A percentile compares a stretch with the other conserved stretches of the same genome.
phyloP scores from a whole-genome alignment of 2,888 invertebrate species.

The Thymelicus sylvestris region DNA sequence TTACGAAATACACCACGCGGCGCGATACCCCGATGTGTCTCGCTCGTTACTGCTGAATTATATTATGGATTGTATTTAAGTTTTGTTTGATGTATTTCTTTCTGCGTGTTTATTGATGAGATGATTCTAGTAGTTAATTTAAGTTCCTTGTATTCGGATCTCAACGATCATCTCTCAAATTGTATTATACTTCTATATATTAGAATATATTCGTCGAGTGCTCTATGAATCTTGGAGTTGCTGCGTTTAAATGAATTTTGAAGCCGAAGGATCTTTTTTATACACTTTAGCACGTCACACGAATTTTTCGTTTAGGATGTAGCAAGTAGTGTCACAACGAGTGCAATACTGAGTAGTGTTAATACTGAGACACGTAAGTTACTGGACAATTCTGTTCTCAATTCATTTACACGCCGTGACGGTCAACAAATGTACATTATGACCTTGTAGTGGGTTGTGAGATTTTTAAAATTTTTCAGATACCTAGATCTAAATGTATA shows the following conservation, averaged over 20 bases:
- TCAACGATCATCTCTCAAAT: slow-evolving; percentile 67
- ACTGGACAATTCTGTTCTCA: neutral
- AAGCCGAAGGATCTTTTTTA: neutral
- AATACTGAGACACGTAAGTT: neutral
- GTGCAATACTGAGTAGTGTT: neutral
- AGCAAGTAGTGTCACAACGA: neutral
- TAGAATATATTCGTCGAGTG: slow-evolving; percentile 46
- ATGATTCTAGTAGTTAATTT: slow-evolving; percentile 44
- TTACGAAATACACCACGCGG: too few relatives aligned
- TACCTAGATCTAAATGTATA: slow-evolving; percentile 27
- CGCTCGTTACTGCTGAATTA: slow-evolving; percentile 12
- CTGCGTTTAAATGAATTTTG: slow-evolving; percentile 20
- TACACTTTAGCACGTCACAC: neutral
- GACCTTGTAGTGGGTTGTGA: slow-evolving; percentile 63
- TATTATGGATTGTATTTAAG: slow-evolving; percentile 46
- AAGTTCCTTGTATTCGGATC: slow-evolving; percentile 75
- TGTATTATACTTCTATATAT: slow-evolving; percentile 57
- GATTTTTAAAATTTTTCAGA: slow-evolving; percentile 51
- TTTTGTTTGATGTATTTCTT: slow-evolving; percentile 41
- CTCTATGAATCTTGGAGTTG: slow-evolving; percentile 39
- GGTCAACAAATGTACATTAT: slow-evolving; percentile 25
- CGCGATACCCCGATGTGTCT: neutral
- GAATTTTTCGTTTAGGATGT: neutral
- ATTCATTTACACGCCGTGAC: neutral
- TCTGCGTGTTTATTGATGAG: slow-evolving; percentile 37